These are phyloP conservation scores for Rhorus exstirpatorius DNA, from an alignment of 2,888 invertebrate species.

Conservation along the genomic window DNA sequence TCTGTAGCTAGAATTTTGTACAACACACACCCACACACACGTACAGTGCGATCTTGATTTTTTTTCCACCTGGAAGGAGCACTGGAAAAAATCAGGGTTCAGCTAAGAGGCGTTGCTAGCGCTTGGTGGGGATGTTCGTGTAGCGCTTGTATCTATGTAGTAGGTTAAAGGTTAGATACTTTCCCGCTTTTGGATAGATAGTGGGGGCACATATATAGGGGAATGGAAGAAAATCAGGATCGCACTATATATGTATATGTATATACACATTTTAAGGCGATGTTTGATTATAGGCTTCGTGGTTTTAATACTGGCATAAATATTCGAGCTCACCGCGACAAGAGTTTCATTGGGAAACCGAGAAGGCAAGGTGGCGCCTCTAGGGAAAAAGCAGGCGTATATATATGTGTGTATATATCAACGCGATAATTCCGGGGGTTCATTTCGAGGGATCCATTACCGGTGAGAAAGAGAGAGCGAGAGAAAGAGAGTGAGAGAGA, in stretches of 20 bases:
- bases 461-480: conserved; percentile 47
- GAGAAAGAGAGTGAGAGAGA: conserved; percentile 19
- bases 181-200: too few relatives aligned
- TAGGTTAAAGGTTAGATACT: too few relatives aligned
- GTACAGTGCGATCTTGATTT: too few relatives aligned
- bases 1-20: conserved; percentile 14
- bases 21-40: too few relatives aligned
- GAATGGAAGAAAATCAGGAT: too few relatives aligned
- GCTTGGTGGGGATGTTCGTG: too few relatives aligned
- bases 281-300: conserved; percentile 65
- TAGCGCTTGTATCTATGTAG: too few relatives aligned
- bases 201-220: not conserved
- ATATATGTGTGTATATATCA: conserved; percentile 9
- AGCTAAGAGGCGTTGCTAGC: too few relatives aligned
- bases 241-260: not conserved
- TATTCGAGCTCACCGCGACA: conserved; percentile 68
- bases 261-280: conserved; percentile 22
- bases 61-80: too few relatives aligned
- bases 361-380: conserved; percentile 36
- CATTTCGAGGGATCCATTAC: conserved; percentile 72
- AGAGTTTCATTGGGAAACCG: conserved; percentile 61
- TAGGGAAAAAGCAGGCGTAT: conserved; percentile 47
- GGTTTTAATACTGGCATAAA: conserved; percentile 69
- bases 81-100: too few relatives aligned
- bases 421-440: conserved; percentile 70